phyloP scores from a whole-genome alignment of 2,113 vertebrate genomes.

The Melospiza melodia region DNA sequence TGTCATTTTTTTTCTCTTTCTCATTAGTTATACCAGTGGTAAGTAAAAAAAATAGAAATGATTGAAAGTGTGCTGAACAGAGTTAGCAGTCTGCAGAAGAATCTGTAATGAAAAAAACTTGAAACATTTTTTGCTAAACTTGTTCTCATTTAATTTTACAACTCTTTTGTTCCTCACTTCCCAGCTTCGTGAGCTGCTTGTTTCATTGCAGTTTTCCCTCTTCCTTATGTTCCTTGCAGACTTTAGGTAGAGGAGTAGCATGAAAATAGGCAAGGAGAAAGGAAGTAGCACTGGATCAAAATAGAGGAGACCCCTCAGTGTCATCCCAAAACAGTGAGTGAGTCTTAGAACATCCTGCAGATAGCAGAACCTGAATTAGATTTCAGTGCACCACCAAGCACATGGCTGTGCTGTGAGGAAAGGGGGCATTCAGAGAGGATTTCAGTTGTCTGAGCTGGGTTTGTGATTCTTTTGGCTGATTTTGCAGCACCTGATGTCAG shows the following conservation, averaged over 20 bases:
- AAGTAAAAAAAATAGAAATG: background rate
- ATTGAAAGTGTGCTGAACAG: background rate
- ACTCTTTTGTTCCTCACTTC: background rate
- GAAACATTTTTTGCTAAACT: background rate
- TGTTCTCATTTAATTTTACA: background rate
- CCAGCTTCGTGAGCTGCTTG: background rate
- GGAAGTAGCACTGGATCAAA: background rate
- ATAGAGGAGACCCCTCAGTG: background rate
- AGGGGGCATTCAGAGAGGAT: background rate
- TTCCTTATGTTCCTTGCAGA: background rate
- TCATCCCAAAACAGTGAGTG: background rate
- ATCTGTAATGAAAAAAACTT: background rate
- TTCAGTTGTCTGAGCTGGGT: background rate
- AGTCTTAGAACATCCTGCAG: background rate
- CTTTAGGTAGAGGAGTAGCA: background rate
- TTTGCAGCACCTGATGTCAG: fast-evolving
- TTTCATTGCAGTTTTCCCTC: background rate
- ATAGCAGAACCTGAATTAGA: background rate
- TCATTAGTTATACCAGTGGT: background rate
- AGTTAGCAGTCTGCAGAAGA: background rate
- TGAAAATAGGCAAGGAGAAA: background rate
- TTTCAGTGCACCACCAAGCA: background rate
- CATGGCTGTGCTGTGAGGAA: background rate
- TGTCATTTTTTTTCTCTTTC: background rate
- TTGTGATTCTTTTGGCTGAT: background rate